Percentiles rank a stretch among this genome's conserved stretches.
Evolutionary conservation across 2,888 invertebrate species (phyloP).

Genomic region (Tuberolachnus salignus): DNA sequence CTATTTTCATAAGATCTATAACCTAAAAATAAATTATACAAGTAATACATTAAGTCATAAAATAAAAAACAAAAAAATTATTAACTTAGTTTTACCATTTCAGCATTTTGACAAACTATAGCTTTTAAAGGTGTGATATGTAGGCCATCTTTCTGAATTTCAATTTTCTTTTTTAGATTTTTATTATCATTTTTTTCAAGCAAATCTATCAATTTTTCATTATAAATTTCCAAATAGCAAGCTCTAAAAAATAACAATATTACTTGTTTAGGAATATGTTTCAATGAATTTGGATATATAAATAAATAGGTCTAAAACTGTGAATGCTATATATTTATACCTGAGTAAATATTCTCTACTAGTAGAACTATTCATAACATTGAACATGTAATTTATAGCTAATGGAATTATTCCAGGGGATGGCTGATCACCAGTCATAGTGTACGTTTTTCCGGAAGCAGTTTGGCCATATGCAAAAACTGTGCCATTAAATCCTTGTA

Average conservation of each 20-base stretch:
- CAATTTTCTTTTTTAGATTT: constrained; percentile 66
- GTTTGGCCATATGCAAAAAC: constrained; percentile 93
- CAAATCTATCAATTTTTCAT: constrained; percentile 81
- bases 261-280: too few species aligned
- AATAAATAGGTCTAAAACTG: too few species aligned
- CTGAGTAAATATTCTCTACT: constrained; percentile 77
- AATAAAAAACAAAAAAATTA: background rate
- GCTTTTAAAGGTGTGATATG: constrained; percentile 66
- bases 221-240: constrained; percentile 87
- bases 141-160: constrained; percentile 65
- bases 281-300: constrained; percentile 13
- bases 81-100: constrained; percentile 66
- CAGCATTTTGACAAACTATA: constrained; percentile 69
- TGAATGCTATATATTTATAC: constrained; percentile 62
- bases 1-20: constrained; percentile 62
- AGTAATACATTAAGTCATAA: background rate
- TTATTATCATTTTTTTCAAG: constrained; percentile 69
- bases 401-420: constrained; percentile 78
- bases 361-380: constrained; percentile 68
- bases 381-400: constrained; percentile 75
- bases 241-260: constrained; percentile 66
- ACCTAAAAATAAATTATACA: constrained; percentile 60
- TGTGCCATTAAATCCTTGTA: constrained; percentile 82
- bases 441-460: constrained; percentile 85
- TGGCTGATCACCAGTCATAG: constrained; percentile 75